Evolutionary conservation across 2,797 vertebrate genomes (phyloP).

Genomic region (Macrochelys suwanniensis): DNA sequence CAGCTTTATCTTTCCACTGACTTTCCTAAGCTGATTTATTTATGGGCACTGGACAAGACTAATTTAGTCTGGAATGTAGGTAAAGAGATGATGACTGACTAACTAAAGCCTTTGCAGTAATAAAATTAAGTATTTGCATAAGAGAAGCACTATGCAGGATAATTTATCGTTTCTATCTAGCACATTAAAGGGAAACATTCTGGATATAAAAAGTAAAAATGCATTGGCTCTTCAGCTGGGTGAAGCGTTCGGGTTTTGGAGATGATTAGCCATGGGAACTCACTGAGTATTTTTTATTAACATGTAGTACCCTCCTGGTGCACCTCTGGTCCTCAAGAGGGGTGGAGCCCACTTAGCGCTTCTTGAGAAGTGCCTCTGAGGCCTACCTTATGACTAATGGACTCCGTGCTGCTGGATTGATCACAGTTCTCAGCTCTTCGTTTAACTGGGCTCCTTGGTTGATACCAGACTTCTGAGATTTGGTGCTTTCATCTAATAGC

Average conservation of each 20-base stretch:
- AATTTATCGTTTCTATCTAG: conserved; percentile 45
- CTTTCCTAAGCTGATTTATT: conserved; percentile 74
- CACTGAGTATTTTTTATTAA: conserved; percentile 38
- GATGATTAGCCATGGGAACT: conserved; percentile 64
- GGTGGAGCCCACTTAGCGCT: conserved; percentile 61
- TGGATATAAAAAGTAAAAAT: conserved; percentile 14
- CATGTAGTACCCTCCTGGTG: conserved; percentile 37
- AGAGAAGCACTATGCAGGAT: conserved; percentile 8
- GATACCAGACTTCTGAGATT: background rate
- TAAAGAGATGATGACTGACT: conserved; percentile 53
- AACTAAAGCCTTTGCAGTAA: background rate
- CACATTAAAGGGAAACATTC: conserved; percentile 15
- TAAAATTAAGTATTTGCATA: conserved; percentile 53
- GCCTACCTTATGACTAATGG: conserved; percentile 40
- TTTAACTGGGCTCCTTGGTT: conserved; percentile 28
- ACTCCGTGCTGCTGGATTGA: conserved; percentile 40
- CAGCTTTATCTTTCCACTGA: conserved; percentile 59
- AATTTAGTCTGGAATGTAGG: conserved; percentile 53
- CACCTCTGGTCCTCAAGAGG: conserved; percentile 43
- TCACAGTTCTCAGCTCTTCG: background rate
- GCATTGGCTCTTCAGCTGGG: conserved; percentile 51
- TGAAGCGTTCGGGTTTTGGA: conserved; percentile 52
- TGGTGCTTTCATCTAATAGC: background rate
- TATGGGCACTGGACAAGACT: conserved; percentile 55
- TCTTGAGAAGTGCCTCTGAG: conserved; percentile 54